phyloP scores from a whole-genome alignment of 2,888 invertebrate genomes.

The Fissipunctia ypsillon region DNA sequence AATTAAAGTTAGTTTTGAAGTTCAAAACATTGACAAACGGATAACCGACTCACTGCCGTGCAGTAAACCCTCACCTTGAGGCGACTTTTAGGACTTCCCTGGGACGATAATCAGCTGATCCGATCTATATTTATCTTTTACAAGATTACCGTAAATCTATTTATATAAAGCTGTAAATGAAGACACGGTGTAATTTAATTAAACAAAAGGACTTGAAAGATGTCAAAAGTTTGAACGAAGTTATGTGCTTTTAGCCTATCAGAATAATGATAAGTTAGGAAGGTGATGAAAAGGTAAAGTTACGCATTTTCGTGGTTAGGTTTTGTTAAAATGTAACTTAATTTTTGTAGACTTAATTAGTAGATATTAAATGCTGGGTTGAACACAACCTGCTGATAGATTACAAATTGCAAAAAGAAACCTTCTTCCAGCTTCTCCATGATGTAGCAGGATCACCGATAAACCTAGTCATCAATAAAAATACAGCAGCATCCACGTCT shows the following conservation, averaged over 20 bases:
- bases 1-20: not conserved
- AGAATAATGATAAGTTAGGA: slow-evolving; percentile 32
- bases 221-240: slow-evolving; percentile 29
- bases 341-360: slow-evolving; percentile 4
- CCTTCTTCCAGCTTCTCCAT: not conserved
- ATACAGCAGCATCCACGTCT: slow-evolving; percentile 4
- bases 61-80: slow-evolving; percentile 23
- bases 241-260: slow-evolving; percentile 13
- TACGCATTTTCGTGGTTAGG: not conserved
- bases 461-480: not conserved
- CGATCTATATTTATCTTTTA: slow-evolving; percentile 8
- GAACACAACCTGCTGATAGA: not conserved
- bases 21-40: not conserved
- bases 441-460: not conserved
- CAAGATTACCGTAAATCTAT: slow-evolving; percentile 16
- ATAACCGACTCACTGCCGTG: not conserved
- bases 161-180: not conserved
- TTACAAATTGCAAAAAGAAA: not conserved
- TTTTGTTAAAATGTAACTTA: not conserved
- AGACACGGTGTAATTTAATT: slow-evolving; percentile 5
- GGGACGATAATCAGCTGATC: slow-evolving; percentile 20
- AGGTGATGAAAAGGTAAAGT: slow-evolving; percentile 17
- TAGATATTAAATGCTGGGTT: not conserved
- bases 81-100: slow-evolving; percentile 22
- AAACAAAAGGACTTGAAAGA: slow-evolving; percentile 27